phyloP scores from a whole-genome alignment of 1,140 invertebrate genomes.

The Drosophila tristis region DNA sequence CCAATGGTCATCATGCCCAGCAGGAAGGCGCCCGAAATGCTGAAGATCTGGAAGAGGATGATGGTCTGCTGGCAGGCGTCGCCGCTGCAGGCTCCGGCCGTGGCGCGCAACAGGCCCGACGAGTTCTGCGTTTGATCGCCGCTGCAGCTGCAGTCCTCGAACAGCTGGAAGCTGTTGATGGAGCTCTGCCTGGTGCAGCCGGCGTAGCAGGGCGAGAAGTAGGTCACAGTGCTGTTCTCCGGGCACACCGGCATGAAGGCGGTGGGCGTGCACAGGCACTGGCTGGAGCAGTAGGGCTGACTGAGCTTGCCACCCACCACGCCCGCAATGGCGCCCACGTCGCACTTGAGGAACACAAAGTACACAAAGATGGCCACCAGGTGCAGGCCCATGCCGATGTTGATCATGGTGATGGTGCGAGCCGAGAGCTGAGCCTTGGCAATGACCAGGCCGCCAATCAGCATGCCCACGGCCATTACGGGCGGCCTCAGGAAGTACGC shows the following conservation, averaged over 20 bases:
- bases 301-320: constrained; percentile 84
- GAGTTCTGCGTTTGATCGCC: constrained; percentile 53
- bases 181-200: constrained; percentile 85
- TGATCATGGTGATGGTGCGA: constrained; percentile 83
- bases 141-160: constrained; percentile 86
- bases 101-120: constrained; percentile 58
- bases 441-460: constrained; percentile 88
- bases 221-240: constrained; percentile 85
- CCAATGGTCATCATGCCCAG: constrained; percentile 85
- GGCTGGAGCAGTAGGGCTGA: constrained; percentile 86
- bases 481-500: constrained; percentile 87
- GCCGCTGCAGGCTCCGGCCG: constrained; percentile 86
- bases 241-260: constrained; percentile 89
- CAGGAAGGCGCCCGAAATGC: constrained; percentile 80
- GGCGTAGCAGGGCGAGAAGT: constrained; percentile 89
- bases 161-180: constrained; percentile 84
- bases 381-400: constrained; percentile 84
- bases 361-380: constrained; percentile 85
- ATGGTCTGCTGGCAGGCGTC: constrained; percentile 85
- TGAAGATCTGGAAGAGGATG: constrained; percentile 86
- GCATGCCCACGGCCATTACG: constrained; percentile 86
- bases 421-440: constrained; percentile 86
- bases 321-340: constrained; percentile 81
- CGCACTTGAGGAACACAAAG: constrained; percentile 87
- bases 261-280: constrained; percentile 87